Evolutionary conservation across 2,888 invertebrate species (phyloP), one percentile per base, ranked within the genome.

Genomic region (Gisinianus flammeolus): DNA sequence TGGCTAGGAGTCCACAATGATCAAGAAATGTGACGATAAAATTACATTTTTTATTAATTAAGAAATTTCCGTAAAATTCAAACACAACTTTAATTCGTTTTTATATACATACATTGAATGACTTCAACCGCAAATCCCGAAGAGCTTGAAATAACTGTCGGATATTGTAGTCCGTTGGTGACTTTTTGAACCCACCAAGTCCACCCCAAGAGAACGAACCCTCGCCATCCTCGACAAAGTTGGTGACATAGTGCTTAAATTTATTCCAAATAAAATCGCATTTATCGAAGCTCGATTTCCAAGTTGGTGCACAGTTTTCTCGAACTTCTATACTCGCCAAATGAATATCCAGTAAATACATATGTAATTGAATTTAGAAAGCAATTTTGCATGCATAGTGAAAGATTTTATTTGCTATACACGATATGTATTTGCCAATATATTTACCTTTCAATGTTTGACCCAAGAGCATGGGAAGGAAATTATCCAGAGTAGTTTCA

Each of bases 91-190:
- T n/a, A n/a, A n/a, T n/a, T n/a, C n/a, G n/a, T n/a, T n/a, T n/a
- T n/a, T n/a, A n/a, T 4, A 22, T 33, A 1, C 6, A 22, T 68
- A 68, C 68, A 68, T 24, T 26, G 22, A 44, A 26, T 24, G 35
- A 26, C 24, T 68, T 35, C 22, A 24, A 12, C 2, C 72, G 44
- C 12, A 77, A 22, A 28, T 22, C 12, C 10, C 77, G 70, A 62
- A 83, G 81, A 0, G 91, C 90, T 19, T 92, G 92, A 12, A 92
- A 84, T 78, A 93, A 92, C 0, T 94, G 92, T 76, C 93, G 89
- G 81, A 93, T 88, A 83, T 95, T 95, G 85, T 93, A 94, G 85
- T 95, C 94, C 0, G 93, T 92, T 0, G 96, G 96, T 0, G 91
- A 90, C 16, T 90, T 87, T 5, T 88, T 87, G 85, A 95, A 95